A percentile compares a stretch with the other conserved stretches of the same genome.
These are phyloP conservation scores for Xyrauchen texanus DNA, from an alignment of 2,113 vertebrate genomes.

Conservation along the genomic window DNA sequence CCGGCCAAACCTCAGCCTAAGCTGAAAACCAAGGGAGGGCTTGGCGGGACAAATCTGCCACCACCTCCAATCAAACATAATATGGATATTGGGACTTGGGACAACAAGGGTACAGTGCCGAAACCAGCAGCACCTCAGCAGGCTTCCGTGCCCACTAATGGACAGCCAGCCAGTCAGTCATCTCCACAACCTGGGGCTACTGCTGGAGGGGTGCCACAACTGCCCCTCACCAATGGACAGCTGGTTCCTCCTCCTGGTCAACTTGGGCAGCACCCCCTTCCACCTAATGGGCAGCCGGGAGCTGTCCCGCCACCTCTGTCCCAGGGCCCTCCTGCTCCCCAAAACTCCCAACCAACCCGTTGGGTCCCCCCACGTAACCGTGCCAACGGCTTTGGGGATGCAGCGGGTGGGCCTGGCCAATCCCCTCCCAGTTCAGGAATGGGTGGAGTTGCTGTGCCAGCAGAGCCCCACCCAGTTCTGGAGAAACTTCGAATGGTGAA, in stretches of 20 bases:
- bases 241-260: constrained; percentile 77
- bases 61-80: constrained; percentile 96
- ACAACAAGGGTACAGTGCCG: constrained; percentile 91
- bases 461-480: constrained; percentile 92
- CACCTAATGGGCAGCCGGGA: constrained; percentile 75
- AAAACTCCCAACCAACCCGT: constrained; percentile 83
- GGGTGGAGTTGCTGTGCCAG: constrained; percentile 72
- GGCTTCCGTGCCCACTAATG: constrained; percentile 82
- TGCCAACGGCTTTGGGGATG: constrained; percentile 87
- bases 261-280: constrained; percentile 81
- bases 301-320: constrained; percentile 76
- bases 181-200: constrained; percentile 81
- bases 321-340: constrained; percentile 81
- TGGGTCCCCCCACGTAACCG: constrained; percentile 97
- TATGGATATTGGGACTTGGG: constrained; percentile 99
- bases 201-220: constrained; percentile 80
- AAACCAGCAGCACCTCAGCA: constrained; percentile 86
- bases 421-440: constrained; percentile 80
- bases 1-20: constrained; percentile 98
- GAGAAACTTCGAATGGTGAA: constrained; percentile 97
- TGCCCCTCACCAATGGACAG: constrained; percentile 86
- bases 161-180: constrained; percentile 83
- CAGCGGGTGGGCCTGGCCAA: constrained; percentile 81
- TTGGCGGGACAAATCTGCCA: constrained; percentile 88
- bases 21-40: constrained; percentile 93